Percentiles rank a stretch among this genome's conserved stretches.
phyloP scores from a whole-genome alignment of 2,888 invertebrate genomes.

The Coremacera marginata region DNA sequence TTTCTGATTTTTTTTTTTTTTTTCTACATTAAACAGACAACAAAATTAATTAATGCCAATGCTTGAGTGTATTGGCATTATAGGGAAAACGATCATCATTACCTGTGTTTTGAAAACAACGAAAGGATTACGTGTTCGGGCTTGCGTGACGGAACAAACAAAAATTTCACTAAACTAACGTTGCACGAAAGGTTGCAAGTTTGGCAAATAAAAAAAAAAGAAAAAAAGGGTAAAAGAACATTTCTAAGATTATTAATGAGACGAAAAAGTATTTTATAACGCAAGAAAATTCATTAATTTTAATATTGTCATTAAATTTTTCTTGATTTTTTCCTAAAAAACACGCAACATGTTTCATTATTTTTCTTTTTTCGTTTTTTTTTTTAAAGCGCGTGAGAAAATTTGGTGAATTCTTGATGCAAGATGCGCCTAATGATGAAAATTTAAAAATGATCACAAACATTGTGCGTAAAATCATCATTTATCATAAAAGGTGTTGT shows the following conservation, averaged over 20 bases:
- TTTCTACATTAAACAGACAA: not conserved
- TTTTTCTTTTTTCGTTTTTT: not conserved
- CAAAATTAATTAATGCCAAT: constrained; percentile 14
- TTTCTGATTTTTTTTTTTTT: no score
- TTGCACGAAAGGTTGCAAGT: not conserved
- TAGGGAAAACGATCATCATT: constrained; percentile 42
- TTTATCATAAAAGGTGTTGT: constrained; percentile 9
- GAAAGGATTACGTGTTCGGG: constrained; percentile 48
- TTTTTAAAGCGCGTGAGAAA: not conserved
- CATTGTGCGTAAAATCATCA: constrained; percentile 4
- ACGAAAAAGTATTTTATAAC: constrained; percentile 47
- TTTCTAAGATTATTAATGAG: not conserved
- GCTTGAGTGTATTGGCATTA: not conserved
- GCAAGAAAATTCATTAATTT: constrained; percentile 61
- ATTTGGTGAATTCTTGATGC: not conserved
- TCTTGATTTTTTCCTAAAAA: constrained; percentile 33
- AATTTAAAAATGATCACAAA: not conserved
- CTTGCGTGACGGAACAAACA: constrained; percentile 29
- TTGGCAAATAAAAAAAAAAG: constrained; percentile 6
- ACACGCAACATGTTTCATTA: not conserved
- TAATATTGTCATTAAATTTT: constrained; percentile 63
- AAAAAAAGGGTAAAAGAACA: constrained; percentile 37
- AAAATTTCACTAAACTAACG: not conserved
- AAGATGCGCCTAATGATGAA: constrained; percentile 14
- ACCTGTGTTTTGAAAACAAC: constrained; percentile 54